These are phyloP conservation scores for Poecilia latipinna DNA, from an alignment of 2,113 vertebrate species.

Conservation along the genomic window DNA sequence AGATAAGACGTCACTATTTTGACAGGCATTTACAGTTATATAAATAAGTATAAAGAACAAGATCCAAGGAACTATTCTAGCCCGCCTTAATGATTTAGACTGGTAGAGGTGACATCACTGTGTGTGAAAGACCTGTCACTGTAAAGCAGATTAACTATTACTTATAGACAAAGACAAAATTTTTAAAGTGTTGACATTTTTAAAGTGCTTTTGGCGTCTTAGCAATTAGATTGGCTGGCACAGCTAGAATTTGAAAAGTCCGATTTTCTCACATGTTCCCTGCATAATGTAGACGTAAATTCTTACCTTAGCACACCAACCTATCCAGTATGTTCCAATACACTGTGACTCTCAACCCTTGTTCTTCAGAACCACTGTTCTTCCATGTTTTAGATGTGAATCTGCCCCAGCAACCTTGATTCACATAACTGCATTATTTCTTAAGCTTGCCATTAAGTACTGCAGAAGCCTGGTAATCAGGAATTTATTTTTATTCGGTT, in stretches of 20 bases:
- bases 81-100: neutral
- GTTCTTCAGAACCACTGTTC: no score
- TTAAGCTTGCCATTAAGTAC: no score
- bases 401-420: no score
- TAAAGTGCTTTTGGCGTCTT: neutral
- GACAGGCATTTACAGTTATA: conserved; percentile 19
- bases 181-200: neutral
- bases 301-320: neutral
- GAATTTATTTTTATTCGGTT: no score
- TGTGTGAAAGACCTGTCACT: neutral
- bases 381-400: no score
- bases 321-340: neutral
- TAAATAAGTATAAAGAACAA: no score
- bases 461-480: no score
- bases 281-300: neutral
- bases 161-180: no score
- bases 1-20: conserved; percentile 20
- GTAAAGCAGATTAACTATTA: no score
- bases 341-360: no score
- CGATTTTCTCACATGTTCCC: neutral
- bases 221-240: neutral
- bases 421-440: no score
- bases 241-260: neutral
- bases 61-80: neutral
- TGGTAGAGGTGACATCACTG: neutral